Percentiles rank a stretch among this genome's conserved stretches.
These are phyloP conservation scores for Arnoldichthys spilopterus DNA, from an alignment of 2,797 vertebrate species.

Conservation along the genomic window DNA sequence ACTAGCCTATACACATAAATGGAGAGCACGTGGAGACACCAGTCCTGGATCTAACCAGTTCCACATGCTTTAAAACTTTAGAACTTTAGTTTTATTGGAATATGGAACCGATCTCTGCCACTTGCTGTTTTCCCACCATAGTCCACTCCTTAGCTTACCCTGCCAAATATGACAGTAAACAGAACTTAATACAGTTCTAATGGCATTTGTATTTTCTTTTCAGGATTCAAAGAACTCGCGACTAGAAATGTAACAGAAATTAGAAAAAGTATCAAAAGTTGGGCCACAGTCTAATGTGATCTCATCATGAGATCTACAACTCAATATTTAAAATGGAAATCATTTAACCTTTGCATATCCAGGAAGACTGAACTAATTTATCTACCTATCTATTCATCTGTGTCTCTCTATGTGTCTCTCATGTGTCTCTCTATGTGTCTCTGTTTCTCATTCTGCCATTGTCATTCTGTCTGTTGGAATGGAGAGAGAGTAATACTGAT, in stretches of 20 bases:
- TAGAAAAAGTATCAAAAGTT: slow-evolving; percentile 45
- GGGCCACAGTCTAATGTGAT: slow-evolving; percentile 61
- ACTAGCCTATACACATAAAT: slow-evolving; percentile 15
- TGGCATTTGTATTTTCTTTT: too few species aligned
- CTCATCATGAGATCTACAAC: slow-evolving; percentile 57
- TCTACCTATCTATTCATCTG: too few species aligned
- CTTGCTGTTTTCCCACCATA: slow-evolving; percentile 51
- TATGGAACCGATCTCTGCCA: slow-evolving; percentile 35
- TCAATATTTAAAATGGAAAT: background rate
- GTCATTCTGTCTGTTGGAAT: background rate
- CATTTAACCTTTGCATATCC: slow-evolving; percentile 20
- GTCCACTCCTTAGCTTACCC: slow-evolving; percentile 58
- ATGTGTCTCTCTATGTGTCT: too few species aligned
- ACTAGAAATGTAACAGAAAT: slow-evolving; percentile 2
- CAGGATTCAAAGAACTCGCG: background rate
- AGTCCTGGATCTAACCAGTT: slow-evolving; percentile 38
- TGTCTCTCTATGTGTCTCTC: too few species aligned
- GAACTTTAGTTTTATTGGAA: slow-evolving; percentile 39
- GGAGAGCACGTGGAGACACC: slow-evolving; percentile 42
- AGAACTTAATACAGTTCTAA: slow-evolving; percentile 62
- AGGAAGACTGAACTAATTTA: too few species aligned
- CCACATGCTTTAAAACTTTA: slow-evolving; percentile 33
- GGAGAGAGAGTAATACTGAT: slow-evolving; percentile 38
- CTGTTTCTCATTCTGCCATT: too few species aligned
- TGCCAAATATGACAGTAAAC: slow-evolving; percentile 70